These are phyloP conservation scores for Amphilophus citrinellus DNA, from an alignment of 2,113 vertebrate species.

Conservation along the genomic window DNA sequence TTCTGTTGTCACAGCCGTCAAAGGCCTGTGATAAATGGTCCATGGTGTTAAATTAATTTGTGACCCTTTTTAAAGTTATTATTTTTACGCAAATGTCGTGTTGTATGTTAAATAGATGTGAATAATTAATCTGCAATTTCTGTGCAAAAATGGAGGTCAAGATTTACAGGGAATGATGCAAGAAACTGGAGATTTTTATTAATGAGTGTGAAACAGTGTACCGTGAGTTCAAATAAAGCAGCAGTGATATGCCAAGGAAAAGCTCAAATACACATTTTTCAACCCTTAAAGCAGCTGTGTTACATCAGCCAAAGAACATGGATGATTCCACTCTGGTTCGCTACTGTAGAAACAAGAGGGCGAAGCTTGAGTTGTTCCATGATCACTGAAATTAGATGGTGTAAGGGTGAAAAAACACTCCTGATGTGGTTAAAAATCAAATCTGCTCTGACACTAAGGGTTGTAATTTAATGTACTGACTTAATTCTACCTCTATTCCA, in stretches of 20 bases:
- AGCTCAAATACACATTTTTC: background rate
- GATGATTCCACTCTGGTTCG: constrained; percentile 31
- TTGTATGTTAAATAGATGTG: background rate
- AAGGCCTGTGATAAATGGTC: constrained; percentile 11
- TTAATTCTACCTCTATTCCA: background rate
- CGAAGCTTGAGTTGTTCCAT: background rate
- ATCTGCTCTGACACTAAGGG: background rate
- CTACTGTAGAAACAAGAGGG: constrained; percentile 1
- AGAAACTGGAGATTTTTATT: constrained; percentile 4
- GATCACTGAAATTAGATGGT: constrained; percentile 4
- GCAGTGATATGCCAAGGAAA: background rate
- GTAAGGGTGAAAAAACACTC: background rate
- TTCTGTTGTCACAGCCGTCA: background rate
- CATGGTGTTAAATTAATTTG: constrained; percentile 12
- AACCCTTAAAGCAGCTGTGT: constrained; percentile 28
- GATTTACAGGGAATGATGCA: constrained; percentile 2
- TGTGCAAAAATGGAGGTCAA: background rate
- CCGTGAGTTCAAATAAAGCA: constrained; percentile 7
- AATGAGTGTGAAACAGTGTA: background rate
- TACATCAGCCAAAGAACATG: constrained; percentile 36
- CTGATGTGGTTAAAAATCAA: background rate
- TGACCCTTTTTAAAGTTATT: background rate
- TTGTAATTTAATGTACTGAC: background rate
- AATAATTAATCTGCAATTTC: background rate
- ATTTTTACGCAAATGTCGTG: background rate